Percentiles rank a stretch among this genome's conserved stretches.
phyloP scores from a whole-genome alignment of 2,888 invertebrate genomes.

The Fragum fragum region DNA sequence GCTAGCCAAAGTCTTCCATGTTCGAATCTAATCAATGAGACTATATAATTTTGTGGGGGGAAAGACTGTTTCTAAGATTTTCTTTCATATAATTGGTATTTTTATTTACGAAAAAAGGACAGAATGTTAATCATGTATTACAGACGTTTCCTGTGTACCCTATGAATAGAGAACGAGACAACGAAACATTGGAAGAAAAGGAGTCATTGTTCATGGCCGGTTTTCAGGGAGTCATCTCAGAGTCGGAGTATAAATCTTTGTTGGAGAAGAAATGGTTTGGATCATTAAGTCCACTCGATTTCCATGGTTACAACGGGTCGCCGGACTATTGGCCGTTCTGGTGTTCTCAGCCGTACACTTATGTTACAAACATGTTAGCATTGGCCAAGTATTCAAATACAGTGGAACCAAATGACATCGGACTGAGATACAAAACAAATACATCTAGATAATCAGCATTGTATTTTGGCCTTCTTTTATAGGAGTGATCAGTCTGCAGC shows the following conservation, averaged over 20 bases:
- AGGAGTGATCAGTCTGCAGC: too few relatives aligned
- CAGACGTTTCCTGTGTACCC: conserved; percentile 12
- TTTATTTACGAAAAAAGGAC: too few relatives aligned
- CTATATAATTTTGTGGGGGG: too few relatives aligned
- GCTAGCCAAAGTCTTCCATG: too few relatives aligned
- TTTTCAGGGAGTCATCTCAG: conserved; percentile 72
- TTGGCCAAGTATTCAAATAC: conserved; percentile 78
- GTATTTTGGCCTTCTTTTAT: too few relatives aligned
- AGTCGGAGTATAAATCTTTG: conserved; percentile 69
- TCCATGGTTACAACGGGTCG: conserved; percentile 77
- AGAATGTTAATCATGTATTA: neutral
- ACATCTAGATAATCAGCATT: too few relatives aligned
- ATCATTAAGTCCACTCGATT: conserved; percentile 66
- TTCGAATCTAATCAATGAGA: too few relatives aligned
- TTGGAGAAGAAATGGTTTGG: conserved; percentile 49
- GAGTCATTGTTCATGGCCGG: conserved; percentile 52
- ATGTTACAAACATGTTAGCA: conserved; percentile 76
- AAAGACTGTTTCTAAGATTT: too few relatives aligned
- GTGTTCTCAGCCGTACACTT: conserved; percentile 80
- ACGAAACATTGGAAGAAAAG: neutral
- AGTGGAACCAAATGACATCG: conserved; percentile 73
- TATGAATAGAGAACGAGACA: conserved; percentile 16
- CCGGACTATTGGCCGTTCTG: conserved; percentile 77
- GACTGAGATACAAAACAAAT: neutral
- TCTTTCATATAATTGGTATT: too few relatives aligned